These are phyloP conservation scores for Heterodera schachtii DNA, from an alignment of 1,140 invertebrate genomes.

Conservation along the genomic window DNA sequence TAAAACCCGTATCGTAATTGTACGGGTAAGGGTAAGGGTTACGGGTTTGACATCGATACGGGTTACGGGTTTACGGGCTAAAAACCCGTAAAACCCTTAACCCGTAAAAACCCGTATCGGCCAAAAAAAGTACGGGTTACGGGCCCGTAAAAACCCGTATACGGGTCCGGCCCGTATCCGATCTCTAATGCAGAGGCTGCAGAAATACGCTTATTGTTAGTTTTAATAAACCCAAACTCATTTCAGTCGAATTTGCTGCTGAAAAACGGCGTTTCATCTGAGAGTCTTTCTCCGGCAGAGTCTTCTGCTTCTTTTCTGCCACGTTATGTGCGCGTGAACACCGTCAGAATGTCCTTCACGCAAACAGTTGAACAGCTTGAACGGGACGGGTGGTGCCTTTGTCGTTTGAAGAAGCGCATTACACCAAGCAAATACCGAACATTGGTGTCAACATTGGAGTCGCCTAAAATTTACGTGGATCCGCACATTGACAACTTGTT, in stretches of 20 bases:
- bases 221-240: background rate
- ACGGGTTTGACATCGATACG: too few relatives aligned
- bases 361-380: constrained; percentile 66
- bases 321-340: constrained; percentile 85
- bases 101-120: too few relatives aligned
- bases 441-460: constrained; percentile 70
- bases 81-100: too few relatives aligned
- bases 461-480: constrained; percentile 78
- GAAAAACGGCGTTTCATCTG: constrained; percentile 27
- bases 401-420: constrained; percentile 39
- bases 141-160: too few relatives aligned
- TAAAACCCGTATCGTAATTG: too few relatives aligned
- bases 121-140: too few relatives aligned
- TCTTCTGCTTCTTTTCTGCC: constrained; percentile 67
- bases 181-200: too few relatives aligned
- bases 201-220: too few relatives aligned
- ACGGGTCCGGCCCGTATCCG: too few relatives aligned
- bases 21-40: too few relatives aligned
- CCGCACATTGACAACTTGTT: constrained; percentile 81
- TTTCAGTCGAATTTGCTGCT: constrained; percentile 25
- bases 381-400: constrained; percentile 51
- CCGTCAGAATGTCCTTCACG: constrained; percentile 73
- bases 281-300: constrained; percentile 19
- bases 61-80: too few relatives aligned
- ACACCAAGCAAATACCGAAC: constrained; percentile 55